phyloP scores from a whole-genome alignment of 2,797 vertebrate species.

The Lacerta agilis region DNA sequence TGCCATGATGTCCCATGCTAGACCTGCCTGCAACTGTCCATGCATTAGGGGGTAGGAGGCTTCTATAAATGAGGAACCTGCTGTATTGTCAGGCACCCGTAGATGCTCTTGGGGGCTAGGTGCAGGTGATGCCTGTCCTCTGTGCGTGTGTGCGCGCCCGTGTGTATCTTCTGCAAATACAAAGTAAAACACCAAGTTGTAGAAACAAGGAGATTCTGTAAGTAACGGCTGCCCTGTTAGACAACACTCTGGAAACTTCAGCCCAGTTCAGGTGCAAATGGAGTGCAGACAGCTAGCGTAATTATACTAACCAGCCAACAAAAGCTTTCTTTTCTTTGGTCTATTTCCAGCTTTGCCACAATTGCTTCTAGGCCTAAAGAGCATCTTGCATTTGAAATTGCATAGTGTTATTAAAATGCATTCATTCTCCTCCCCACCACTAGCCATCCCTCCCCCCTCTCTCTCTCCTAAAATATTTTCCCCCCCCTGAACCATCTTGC shows the following conservation, averaged over 20 bases:
- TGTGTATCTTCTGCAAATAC: background rate
- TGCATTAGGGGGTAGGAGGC: no score
- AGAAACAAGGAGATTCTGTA: conserved; percentile 27
- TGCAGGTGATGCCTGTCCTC: no score
- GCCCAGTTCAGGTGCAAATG: conserved; percentile 57
- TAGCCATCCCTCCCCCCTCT: conserved; percentile 17
- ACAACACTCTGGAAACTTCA: conserved; percentile 49
- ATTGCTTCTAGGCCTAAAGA: conserved; percentile 58
- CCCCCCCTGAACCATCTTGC: conserved; percentile 60
- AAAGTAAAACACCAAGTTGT: background rate
- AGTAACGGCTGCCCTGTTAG: conserved; percentile 24
- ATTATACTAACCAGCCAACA: conserved; percentile 69
- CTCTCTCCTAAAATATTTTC: conserved; percentile 55
- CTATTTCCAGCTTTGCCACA: conserved; percentile 57
- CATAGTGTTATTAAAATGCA: conserved; percentile 57
- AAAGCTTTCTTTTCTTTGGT: conserved; percentile 63
- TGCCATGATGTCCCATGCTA: no score
- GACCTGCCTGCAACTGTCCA: no score
- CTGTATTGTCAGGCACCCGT: no score
- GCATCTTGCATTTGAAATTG: conserved; percentile 61
- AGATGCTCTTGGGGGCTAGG: no score
- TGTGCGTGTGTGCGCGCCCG: no score
- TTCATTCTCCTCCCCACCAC: conserved; percentile 54
- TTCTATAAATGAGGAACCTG: no score
- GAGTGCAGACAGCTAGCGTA: conserved; percentile 34